Evolutionary conservation across 2,888 invertebrate species (phyloP), one percentile per base, ranked within the genome.

Genomic region (Muschampia plurimacula): DNA sequence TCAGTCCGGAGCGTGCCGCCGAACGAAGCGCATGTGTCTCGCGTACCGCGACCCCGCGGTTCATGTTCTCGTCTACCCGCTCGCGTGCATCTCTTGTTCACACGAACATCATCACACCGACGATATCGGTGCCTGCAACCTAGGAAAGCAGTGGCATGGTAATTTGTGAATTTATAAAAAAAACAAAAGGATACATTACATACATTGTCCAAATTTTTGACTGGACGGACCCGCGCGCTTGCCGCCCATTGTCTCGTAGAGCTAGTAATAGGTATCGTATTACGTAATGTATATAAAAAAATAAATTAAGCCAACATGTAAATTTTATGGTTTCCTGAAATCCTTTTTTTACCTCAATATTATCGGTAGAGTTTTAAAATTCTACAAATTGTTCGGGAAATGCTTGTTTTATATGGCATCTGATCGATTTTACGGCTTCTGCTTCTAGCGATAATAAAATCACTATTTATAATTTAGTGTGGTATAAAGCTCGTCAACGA

Each of bases 111-210:
- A 77, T 67, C 74, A 74, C 77, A 74, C 74, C 73, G 82, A 81
- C 79, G 81, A 76, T 78, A 75, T 82, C 82, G 84, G 83, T 84
- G 82, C 83, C 82, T 81, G 83, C 81, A 81, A 79, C 74, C 69
- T 84, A 80, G 82, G 82, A 84, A 83, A 85, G 89, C 89, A 85
- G 89, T 92, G 92, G 90, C 90, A 93, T 93, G 93, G 92, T 93
- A 92, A 93, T 83, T 85, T 85, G 91, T 92, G 92, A 76, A 79
- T 80, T 82, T 82, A 84, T 81, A 78, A 41, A 72, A 63, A 72
- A 44, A 49, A 12, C 80, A 77, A 80, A 82, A 83, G 87, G 88
- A 87, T 85, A 83, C 52, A 52, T 65, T 65, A 52, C 57, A 65
- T 68, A 52, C 46, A 65, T 49, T 68, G 72, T 68, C 72, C 72